phyloP scores from a whole-genome alignment of 2,797 vertebrate species.

The Malurus leucopterus region DNA sequence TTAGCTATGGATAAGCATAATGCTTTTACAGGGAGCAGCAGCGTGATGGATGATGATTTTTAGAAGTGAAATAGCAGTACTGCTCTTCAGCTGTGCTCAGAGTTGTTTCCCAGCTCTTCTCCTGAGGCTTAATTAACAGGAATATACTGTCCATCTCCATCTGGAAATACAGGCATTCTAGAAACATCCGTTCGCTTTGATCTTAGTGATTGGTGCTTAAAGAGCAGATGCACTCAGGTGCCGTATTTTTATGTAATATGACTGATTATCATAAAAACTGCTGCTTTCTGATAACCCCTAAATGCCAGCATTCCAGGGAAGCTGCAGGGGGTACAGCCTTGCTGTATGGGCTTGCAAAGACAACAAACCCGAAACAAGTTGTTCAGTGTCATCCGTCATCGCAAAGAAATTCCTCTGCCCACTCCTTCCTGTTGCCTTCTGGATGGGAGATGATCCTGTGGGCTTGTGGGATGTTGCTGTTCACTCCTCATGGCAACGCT shows the following conservation, averaged over 20 bases:
- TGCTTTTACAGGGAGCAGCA: not conserved
- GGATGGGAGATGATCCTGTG: not conserved
- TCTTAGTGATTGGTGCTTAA: not conserved
- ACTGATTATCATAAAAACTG: not conserved
- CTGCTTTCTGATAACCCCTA: not conserved
- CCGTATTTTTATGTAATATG: not conserved
- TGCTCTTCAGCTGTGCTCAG: not conserved
- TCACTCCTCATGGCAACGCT: not conserved
- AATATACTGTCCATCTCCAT: not conserved
- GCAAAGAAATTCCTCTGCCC: not conserved
- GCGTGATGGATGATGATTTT: not conserved
- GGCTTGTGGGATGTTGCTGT: not conserved
- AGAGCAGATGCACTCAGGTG: not conserved
- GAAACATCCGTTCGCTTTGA: not conserved
- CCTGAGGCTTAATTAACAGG: conserved; percentile 27
- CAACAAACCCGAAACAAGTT: not conserved
- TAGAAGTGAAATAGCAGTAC: not conserved
- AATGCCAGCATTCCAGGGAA: not conserved
- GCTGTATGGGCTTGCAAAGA: not conserved
- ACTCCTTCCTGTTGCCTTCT: conserved; percentile 9
- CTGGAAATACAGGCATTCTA: not conserved
- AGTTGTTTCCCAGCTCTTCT: conserved; percentile 9
- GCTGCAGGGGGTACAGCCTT: not conserved
- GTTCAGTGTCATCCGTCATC: not conserved
- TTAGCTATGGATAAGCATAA: not conserved